Evolutionary conservation across 2,888 invertebrate genomes (phyloP).

Genomic region (Drosophila histrio): DNA sequence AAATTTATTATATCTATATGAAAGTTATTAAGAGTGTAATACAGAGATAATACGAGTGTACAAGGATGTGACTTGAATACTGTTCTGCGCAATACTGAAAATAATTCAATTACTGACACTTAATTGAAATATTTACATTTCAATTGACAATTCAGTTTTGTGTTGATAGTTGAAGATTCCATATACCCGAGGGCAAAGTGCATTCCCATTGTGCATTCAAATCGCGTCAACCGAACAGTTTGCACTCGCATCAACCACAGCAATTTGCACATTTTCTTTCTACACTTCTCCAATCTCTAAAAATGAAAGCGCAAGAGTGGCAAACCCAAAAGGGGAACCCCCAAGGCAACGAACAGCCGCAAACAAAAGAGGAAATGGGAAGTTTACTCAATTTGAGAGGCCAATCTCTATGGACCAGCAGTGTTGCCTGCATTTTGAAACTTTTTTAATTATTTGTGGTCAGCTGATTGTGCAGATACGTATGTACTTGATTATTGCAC

Average conservation of each 20-base stretch:
- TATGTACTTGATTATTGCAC: constrained; percentile 4
- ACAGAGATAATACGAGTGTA: background rate
- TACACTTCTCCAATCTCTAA: constrained; percentile 29
- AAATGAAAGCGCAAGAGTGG: constrained; percentile 15
- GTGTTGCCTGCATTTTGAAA: constrained; percentile 29
- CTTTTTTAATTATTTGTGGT: constrained; percentile 55
- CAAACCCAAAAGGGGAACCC: constrained; percentile 21
- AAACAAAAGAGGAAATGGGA: constrained; percentile 19
- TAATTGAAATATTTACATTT: constrained; percentile 22
- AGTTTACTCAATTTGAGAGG: constrained; percentile 24
- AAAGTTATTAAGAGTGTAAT: background rate
- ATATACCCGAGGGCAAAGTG: background rate
- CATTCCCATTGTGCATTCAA: constrained; percentile 37
- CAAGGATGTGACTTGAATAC: background rate
- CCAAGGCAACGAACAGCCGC: constrained; percentile 12
- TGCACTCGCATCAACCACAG: constrained; percentile 36
- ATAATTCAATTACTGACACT: constrained; percentile 3
- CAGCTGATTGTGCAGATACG: constrained; percentile 15
- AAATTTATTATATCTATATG: too few relatives aligned
- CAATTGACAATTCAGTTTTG: constrained; percentile 5
- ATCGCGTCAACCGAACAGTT: constrained; percentile 24
- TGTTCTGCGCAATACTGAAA: background rate
- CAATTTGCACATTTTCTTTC: constrained; percentile 35
- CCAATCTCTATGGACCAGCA: constrained; percentile 46
- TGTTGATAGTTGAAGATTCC: background rate